phyloP scores from a whole-genome alignment of 2,113 vertebrate species.

The Probosciger aterrimus region DNA sequence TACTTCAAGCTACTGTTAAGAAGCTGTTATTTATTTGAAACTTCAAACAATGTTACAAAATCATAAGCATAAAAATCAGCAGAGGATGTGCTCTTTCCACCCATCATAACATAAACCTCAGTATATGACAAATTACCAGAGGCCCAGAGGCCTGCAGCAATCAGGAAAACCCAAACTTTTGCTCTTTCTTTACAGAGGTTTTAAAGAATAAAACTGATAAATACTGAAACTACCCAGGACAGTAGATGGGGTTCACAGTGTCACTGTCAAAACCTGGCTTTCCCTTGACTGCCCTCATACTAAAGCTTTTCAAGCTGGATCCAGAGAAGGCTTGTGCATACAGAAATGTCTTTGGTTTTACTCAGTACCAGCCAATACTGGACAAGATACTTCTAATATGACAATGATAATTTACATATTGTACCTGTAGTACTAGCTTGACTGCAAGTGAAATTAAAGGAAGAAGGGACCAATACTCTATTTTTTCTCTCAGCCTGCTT shows the following conservation, averaged over 20 bases:
- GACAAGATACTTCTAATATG: not conserved
- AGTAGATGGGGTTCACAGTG: not conserved
- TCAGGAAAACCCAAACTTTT: slow-evolving; percentile 5
- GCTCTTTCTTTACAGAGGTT: slow-evolving; percentile 4
- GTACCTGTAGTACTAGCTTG: not conserved
- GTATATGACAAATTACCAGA: slow-evolving; percentile 9
- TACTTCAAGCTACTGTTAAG: slow-evolving; percentile 45
- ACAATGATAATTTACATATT: not conserved
- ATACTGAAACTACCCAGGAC: not conserved
- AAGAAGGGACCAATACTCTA: not conserved
- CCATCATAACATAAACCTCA: not conserved
- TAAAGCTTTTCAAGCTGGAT: not conserved
- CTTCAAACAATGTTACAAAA: slow-evolving; percentile 35
- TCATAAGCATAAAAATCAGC: not conserved
- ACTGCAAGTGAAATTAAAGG: not conserved
- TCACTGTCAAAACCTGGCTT: not conserved
- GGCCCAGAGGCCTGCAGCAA: not conserved
- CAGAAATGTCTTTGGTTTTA: not conserved
- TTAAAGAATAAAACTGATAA: slow-evolving; percentile 18
- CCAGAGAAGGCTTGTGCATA: not conserved
- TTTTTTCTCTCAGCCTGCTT: not conserved
- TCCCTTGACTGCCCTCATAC: not conserved
- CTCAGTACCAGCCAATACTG: not conserved
- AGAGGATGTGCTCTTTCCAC: not conserved
- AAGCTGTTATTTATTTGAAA: slow-evolving; percentile 37